Evolutionary conservation across 2,797 vertebrate genomes (phyloP).

Genomic region (Heteromormyrus szaboi): DNA sequence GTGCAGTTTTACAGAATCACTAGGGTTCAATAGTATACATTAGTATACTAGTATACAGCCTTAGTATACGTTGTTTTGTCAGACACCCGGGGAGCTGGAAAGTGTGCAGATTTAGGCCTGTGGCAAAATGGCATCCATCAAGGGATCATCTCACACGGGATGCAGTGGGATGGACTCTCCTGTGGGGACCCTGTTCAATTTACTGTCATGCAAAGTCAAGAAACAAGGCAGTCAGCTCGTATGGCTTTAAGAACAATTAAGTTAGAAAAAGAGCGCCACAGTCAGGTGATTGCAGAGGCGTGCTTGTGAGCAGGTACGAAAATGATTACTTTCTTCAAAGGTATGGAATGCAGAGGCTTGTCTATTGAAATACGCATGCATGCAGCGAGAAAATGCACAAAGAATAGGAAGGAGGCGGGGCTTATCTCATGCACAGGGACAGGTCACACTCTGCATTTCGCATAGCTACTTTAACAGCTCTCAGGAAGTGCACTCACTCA

Average conservation of each 20-base stretch:
- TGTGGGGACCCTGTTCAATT: not conserved
- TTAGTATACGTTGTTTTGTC: not conserved
- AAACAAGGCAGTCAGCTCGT: not conserved
- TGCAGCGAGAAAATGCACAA: not conserved
- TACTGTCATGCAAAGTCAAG: not conserved
- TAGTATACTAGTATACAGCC: not conserved
- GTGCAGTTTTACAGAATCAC: not conserved
- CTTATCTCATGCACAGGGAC: not conserved
- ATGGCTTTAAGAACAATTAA: not conserved
- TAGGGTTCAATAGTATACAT: not conserved
- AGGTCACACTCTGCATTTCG: slow-evolving; percentile 2
- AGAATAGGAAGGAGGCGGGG: not conserved
- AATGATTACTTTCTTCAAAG: not conserved
- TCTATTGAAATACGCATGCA: not conserved
- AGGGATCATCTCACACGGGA: not conserved
- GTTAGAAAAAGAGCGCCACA: not conserved
- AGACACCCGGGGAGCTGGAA: not conserved
- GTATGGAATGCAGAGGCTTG: not conserved
- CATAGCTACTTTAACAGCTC: slow-evolving; percentile 2
- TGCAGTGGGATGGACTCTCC: not conserved
- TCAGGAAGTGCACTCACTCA: not conserved
- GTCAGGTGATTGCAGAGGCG: not conserved
- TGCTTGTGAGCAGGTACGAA: not conserved
- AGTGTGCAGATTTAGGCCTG: not conserved
- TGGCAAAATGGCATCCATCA: not conserved